A percentile compares a stretch with the other conserved stretches of the same genome.
Conservation (phyloP, 2,888 invertebrate species). For the Luffia ferchaultella region DNA sequence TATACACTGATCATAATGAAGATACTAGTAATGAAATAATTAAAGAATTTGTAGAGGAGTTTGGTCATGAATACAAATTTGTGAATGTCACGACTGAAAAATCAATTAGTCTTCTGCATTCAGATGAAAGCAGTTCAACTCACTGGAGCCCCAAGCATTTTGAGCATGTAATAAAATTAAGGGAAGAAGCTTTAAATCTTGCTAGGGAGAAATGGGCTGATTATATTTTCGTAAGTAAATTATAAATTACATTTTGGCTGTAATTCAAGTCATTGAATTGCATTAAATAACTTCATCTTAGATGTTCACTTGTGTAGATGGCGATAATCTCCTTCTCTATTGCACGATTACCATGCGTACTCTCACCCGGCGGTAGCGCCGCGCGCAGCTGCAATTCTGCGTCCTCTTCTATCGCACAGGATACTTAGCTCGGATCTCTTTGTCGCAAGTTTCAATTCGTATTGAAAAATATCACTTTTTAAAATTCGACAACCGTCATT, state of each 20-base stretch:
- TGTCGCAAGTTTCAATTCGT: too few species aligned
- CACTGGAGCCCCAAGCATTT: conserved; percentile 84
- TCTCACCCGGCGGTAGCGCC: too few species aligned
- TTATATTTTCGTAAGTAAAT: conserved; percentile 85
- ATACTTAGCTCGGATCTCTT: too few species aligned
- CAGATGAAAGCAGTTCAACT: conserved; percentile 69
- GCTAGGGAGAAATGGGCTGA: conserved; percentile 87
- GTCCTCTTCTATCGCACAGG: too few species aligned
- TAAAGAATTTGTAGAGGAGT: conserved; percentile 72
- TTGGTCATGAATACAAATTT: conserved; percentile 73
- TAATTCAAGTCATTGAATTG: too few species aligned
- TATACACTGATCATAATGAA: conserved; percentile 85
- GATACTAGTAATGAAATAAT: conserved; percentile 80
- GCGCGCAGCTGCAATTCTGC: too few species aligned
- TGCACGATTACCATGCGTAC: too few species aligned
- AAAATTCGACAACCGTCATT: too few species aligned
- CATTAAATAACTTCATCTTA: too few species aligned
- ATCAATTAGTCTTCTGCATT: conserved; percentile 31
- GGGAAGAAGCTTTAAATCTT: conserved; percentile 77
- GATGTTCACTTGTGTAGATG: too few species aligned
- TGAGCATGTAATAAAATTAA: conserved; percentile 77
- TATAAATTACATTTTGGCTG: conserved; percentile 4
- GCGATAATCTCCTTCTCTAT: too few species aligned
- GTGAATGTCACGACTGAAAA: conserved; percentile 67
- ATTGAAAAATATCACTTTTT: too few species aligned